These are phyloP conservation scores for Acronicta alni DNA, from an alignment of 2,888 invertebrate species.

Conservation along the genomic window DNA sequence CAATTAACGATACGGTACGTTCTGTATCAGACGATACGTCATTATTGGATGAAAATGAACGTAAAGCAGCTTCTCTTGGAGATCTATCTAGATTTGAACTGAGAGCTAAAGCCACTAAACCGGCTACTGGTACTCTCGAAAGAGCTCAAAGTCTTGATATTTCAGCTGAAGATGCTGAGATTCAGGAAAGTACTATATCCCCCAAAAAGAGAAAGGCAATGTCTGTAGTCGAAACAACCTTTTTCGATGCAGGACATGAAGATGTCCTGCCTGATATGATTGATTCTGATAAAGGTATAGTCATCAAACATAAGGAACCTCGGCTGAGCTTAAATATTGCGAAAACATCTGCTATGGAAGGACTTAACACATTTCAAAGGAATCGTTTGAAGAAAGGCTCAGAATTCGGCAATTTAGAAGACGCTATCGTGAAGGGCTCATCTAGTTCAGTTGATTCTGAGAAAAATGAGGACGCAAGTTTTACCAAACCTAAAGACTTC, in stretches of 20 bases:
- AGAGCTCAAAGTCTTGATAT: slow-evolving; percentile 95
- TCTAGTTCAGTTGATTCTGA: slow-evolving; percentile 84
- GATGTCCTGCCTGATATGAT: slow-evolving; percentile 83
- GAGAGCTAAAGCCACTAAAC: slow-evolving; percentile 80
- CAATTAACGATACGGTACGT: slow-evolving; percentile 85
- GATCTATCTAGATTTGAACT: slow-evolving; percentile 92
- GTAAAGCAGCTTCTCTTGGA: slow-evolving; percentile 94
- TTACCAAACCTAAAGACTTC: slow-evolving; percentile 67
- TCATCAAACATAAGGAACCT: slow-evolving; percentile 88
- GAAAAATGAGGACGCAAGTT: slow-evolving; percentile 71
- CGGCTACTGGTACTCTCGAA: slow-evolving; percentile 91
- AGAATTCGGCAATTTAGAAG: slow-evolving; percentile 93
- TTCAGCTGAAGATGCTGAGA: slow-evolving; percentile 88
- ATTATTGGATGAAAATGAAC: slow-evolving; percentile 89
- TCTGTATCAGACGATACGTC: slow-evolving; percentile 85
- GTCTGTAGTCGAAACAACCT: slow-evolving; percentile 84
- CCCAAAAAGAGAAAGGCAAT: slow-evolving; percentile 92
- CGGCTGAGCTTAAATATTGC: slow-evolving; percentile 87
- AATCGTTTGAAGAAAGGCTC: slow-evolving; percentile 92
- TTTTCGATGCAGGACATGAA: slow-evolving; percentile 79
- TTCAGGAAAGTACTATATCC: slow-evolving; percentile 79
- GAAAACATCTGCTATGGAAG: slow-evolving; percentile 89
- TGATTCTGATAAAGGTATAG: slow-evolving; percentile 75
- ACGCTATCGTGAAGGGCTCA: slow-evolving; percentile 91
- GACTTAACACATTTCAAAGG: slow-evolving; percentile 91